Percentiles rank a stretch among this genome's conserved stretches.
These are phyloP conservation scores for Sporophila hypoxantha DNA, from an alignment of 2,113 vertebrate species.

Conservation along the genomic window DNA sequence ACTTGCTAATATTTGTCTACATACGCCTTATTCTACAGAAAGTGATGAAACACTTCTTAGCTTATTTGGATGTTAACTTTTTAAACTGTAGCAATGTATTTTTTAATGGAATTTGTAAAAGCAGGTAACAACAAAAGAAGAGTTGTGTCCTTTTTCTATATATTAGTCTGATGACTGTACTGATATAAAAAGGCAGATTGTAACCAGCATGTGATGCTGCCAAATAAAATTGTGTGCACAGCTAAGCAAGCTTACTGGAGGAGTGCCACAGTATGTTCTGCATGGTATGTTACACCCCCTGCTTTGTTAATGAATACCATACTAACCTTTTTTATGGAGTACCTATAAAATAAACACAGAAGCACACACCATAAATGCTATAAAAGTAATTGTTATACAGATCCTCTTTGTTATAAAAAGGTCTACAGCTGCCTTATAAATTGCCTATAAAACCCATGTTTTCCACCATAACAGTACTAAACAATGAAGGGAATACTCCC, in stretches of 20 bases:
- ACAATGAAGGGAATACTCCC: neutral
- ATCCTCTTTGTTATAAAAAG: slow-evolving; percentile 25
- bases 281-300: neutral
- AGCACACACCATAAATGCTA: neutral
- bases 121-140: neutral
- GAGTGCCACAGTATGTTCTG: neutral
- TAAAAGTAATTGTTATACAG: neutral
- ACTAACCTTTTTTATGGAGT: neutral
- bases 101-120: neutral
- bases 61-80: neutral
- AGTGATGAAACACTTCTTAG: neutral
- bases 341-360: neutral
- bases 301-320: neutral
- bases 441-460: neutral
- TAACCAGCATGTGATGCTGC: neutral
- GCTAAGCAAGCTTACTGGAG: neutral
- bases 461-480: neutral
- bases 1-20: neutral
- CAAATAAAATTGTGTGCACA: neutral
- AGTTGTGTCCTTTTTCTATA: neutral
- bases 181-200: neutral
- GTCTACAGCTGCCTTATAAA: slow-evolving; percentile 2
- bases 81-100: neutral
- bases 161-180: neutral
- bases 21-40: neutral